phyloP scores from a whole-genome alignment of 2,888 invertebrate genomes.

The Diabrotica balteata region DNA sequence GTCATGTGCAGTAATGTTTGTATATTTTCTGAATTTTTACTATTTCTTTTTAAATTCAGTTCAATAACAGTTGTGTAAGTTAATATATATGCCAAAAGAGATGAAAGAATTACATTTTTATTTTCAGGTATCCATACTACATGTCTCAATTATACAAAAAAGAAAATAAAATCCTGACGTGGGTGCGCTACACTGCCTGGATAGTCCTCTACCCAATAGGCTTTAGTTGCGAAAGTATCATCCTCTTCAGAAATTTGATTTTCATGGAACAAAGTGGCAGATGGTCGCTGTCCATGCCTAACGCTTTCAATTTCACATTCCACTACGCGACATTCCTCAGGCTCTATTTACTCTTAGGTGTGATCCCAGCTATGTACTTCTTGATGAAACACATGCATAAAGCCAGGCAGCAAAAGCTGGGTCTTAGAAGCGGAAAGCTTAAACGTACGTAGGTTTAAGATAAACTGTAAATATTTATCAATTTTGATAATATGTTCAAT shows the following conservation, averaged over 20 bases:
- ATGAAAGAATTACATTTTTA: neutral
- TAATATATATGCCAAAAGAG: too few relatives aligned
- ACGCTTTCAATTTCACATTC: conserved; percentile 85
- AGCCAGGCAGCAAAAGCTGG: conserved; percentile 73
- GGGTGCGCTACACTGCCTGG: conserved; percentile 94
- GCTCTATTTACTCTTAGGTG: conserved; percentile 76
- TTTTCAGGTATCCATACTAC: conserved; percentile 89
- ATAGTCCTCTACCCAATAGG: conserved; percentile 92
- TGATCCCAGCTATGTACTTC: conserved; percentile 78
- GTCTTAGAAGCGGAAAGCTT: conserved; percentile 27
- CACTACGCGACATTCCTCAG: conserved; percentile 83
- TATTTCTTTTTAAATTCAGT: too few relatives aligned
- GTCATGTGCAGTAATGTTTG: too few relatives aligned
- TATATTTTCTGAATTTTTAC: too few relatives aligned
- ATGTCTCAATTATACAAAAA: conserved; percentile 79
- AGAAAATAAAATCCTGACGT: conserved; percentile 78
- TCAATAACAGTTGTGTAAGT: too few relatives aligned
- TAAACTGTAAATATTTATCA: too few relatives aligned
- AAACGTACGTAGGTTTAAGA: conserved; percentile 22
- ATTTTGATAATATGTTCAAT: too few relatives aligned
- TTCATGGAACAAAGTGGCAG: conserved; percentile 85
- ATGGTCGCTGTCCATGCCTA: conserved; percentile 81
- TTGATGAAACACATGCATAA: conserved; percentile 87
- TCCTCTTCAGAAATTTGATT: conserved; percentile 83
- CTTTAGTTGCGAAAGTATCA: conserved; percentile 83